Evolutionary conservation across 1,140 invertebrate species (phyloP), one percentile per base, ranked within the genome.

Genomic region (Dreissena rostriformis): DNA sequence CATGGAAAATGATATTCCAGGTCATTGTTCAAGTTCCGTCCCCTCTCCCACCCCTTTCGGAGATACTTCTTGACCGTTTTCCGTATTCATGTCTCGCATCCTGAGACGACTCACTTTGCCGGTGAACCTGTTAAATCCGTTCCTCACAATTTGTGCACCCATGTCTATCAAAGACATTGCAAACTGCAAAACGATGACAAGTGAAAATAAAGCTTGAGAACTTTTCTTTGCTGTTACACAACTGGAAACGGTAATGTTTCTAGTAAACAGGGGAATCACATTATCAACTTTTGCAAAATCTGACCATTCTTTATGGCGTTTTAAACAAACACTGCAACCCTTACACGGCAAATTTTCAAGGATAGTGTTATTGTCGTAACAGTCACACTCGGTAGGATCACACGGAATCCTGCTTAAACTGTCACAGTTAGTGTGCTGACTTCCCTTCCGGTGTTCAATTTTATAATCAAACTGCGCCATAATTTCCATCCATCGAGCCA

Each of bases 401-500:
- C 57, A 87, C 17, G 77, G 81, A 39, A 61, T 78, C n/a, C 87
- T 28, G 39, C 67, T 75, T 19, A 86, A 57, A 17, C 22, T 72
- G 57, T 88, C 86, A 68, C 81, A 57, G 68, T 88, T 87, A 15
- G 11, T 55, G 76, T 88, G 85, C 7, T 68, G 29, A 11, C n/a
- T 67, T 15, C 87, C 86, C 26, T 66, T 74, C 0, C 86, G 70
- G 61, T 86, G 82, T 17, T 72, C 39, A 49, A 88, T 86, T 17
- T 79, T 61, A 57, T 78, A 83, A n/a, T 87, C 57, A 74, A 61
- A 88, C 19, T 80, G 74, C 22, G 73, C 73, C 61, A 91, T 53
- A 17, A 65, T 24, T 29, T 91, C 82, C 8, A 82, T 57, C 90
- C 90, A 91, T 74, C 90, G 66, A 0, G 86, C 85, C 73, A 90